These are phyloP conservation scores for Acromyrmex charruanus DNA, from an alignment of 1,140 invertebrate species.

Conservation along the genomic window DNA sequence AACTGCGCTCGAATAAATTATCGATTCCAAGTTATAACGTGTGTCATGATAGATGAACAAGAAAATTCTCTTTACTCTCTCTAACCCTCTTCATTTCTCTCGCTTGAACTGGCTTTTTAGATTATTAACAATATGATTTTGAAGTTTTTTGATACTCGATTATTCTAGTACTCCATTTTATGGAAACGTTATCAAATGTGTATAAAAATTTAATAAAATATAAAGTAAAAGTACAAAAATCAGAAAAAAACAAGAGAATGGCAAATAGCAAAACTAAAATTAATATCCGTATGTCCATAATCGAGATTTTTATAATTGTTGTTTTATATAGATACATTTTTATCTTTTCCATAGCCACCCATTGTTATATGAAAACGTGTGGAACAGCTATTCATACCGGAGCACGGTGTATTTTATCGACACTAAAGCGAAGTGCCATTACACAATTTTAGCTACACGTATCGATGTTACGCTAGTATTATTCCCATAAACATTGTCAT, in stretches of 20 bases:
- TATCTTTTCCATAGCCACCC: background rate
- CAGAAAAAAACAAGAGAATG: background rate
- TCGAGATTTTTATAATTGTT: conserved; percentile 35
- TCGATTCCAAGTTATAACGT: conserved; percentile 42
- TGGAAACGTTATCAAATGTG: background rate
- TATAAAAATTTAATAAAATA: background rate
- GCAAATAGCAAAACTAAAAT: conserved; percentile 14
- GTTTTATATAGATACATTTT: conserved; percentile 21
- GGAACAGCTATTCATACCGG: conserved; percentile 13
- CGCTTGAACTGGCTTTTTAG: background rate
- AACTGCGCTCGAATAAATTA: conserved; percentile 55
- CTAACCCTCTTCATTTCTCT: background rate
- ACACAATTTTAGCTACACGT: conserved; percentile 38
- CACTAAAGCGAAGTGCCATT: conserved; percentile 40
- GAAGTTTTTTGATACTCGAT: background rate
- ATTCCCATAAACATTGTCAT: conserved; percentile 19
- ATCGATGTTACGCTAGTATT: conserved; percentile 15
- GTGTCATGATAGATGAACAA: conserved; percentile 8
- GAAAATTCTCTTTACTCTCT: background rate
- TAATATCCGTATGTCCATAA: conserved; percentile 10
- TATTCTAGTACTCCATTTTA: conserved; percentile 3
- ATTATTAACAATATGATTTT: background rate
- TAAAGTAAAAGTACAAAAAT: background rate
- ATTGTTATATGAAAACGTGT: conserved; percentile 12
- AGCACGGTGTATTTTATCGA: conserved; percentile 30